Percentiles rank a stretch among this genome's conserved stretches.
Evolutionary conservation across 1,140 invertebrate species (phyloP).

Genomic region (Rhagoletis zephyria): DNA sequence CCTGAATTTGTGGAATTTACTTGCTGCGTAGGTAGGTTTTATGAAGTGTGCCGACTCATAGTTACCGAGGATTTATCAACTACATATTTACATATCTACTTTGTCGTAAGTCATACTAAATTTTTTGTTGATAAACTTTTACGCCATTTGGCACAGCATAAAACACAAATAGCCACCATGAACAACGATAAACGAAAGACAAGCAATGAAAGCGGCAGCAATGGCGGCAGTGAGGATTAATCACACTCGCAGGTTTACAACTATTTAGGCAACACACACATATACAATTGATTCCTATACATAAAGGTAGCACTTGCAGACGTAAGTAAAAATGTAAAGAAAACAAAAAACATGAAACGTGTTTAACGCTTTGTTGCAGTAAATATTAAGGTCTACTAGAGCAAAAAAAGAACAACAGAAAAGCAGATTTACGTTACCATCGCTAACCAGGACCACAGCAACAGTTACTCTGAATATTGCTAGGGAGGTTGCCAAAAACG

Average conservation of each 20-base stretch:
- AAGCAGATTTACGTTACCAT: background rate
- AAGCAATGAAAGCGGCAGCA: background rate
- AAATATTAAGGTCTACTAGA: no score
- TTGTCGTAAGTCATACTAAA: background rate
- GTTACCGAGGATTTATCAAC: background rate
- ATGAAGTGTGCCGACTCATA: background rate
- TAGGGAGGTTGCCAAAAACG: background rate
- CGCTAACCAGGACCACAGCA: background rate
- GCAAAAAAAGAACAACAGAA: background rate
- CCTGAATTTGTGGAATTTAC: no score
- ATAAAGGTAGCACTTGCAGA: background rate
- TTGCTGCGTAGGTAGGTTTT: background rate
- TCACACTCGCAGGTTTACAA: background rate
- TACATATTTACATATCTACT: background rate
- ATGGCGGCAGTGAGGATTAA: background rate
- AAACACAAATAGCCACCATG: background rate
- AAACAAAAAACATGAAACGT: no score
- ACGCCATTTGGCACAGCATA: background rate
- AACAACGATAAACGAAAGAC: background rate
- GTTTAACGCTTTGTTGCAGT: no score
- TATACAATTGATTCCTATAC: background rate
- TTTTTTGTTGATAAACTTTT: conserved; percentile 6
- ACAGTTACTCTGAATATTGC: background rate
- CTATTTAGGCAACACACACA: background rate
- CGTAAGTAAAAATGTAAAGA: no score